Conservation (phyloP, 2,888 invertebrate species). For the Thysanoteuthis rhombus region DNA sequence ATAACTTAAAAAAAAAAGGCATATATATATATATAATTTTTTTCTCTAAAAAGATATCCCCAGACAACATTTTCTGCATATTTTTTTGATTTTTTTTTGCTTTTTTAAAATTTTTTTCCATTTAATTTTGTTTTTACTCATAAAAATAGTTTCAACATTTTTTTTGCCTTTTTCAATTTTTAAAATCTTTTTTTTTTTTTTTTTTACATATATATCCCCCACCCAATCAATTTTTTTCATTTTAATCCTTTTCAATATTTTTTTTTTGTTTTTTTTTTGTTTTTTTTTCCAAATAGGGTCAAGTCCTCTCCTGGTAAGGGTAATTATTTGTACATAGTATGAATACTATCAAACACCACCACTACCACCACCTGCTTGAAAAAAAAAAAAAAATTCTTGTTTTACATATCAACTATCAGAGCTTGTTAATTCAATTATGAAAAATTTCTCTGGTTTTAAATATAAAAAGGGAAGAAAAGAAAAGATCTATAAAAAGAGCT, state of each 20-base stretch:
- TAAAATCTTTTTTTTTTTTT: background rate
- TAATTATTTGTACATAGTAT: background rate
- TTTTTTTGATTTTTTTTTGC: too few species aligned
- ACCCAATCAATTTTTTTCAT: too few species aligned
- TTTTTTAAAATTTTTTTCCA: background rate
- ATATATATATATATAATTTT: background rate
- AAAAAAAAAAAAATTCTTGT: background rate
- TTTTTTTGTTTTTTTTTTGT: background rate
- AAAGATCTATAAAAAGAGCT: background rate
- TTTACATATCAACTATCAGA: background rate
- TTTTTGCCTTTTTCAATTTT: background rate
- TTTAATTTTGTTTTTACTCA: background rate
- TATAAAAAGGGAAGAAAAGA: background rate
- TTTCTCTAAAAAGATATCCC: background rate
- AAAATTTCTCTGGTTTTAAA: background rate
- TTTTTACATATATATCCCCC: background rate
- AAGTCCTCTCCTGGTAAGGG: background rate
- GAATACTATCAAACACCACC: background rate
- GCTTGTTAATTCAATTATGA: background rate
- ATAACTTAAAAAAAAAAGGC: background rate
- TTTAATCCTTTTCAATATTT: background rate
- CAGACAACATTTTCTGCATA: background rate
- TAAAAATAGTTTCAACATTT: background rate
- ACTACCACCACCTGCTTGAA: background rate
- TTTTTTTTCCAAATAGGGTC: background rate